These are phyloP conservation scores for Eurois occulta DNA, from an alignment of 2,888 invertebrate genomes.

Conservation along the genomic window DNA sequence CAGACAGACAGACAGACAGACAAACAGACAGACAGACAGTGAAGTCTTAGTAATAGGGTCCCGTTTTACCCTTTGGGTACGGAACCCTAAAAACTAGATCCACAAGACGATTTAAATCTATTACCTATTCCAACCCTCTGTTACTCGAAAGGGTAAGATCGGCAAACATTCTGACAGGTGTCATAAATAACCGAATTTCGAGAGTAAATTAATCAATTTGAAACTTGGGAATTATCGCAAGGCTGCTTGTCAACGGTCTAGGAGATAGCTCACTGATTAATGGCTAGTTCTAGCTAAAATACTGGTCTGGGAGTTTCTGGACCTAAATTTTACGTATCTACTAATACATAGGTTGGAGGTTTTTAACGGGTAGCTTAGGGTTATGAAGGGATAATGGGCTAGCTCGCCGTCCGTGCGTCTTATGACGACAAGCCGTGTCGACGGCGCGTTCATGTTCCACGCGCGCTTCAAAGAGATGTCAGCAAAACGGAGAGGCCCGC, in stretches of 20 bases:
- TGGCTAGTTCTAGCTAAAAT: slow-evolving; percentile 3
- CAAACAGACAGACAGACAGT: too few relatives aligned
- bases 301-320: background rate
- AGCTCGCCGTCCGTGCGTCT: too few relatives aligned
- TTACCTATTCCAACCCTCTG: background rate
- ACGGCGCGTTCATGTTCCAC: too few relatives aligned
- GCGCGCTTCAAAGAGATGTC: too few relatives aligned
- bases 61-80: too few relatives aligned
- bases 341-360: background rate
- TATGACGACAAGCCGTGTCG: too few relatives aligned
- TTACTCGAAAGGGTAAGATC: background rate
- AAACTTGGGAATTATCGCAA: slow-evolving; percentile 21
- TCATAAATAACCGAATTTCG: slow-evolving; percentile 51
- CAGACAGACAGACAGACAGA: too few relatives aligned
- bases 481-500: too few relatives aligned
- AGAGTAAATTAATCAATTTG: slow-evolving; percentile 48
- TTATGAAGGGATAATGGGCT: too few relatives aligned
- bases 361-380: too few relatives aligned
- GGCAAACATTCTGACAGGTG: slow-evolving; percentile 17
- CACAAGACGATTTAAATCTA: background rate
- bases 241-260: slow-evolving; percentile 6
- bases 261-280: slow-evolving; percentile 39
- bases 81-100: too few relatives aligned
- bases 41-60: too few relatives aligned
- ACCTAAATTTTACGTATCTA: background rate